Evolutionary conservation across 37 sponge, comb jelly and placozoan species (phyloP).

Genomic region (Aplysina aerophoba): DNA sequence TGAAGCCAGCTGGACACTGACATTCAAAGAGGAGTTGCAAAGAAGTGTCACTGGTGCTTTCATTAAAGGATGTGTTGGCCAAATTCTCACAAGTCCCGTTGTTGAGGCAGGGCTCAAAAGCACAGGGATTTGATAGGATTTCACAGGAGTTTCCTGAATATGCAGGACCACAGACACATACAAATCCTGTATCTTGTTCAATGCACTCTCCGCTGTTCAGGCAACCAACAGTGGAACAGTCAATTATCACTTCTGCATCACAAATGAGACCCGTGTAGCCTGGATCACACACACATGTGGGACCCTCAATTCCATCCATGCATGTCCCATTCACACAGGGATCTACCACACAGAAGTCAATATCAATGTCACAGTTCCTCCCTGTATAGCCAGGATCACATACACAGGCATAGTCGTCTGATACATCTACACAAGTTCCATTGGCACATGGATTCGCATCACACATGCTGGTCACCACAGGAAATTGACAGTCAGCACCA

Average conservation of each 20-base stretch:
- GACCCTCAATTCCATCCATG: not conserved
- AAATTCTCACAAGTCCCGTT: slow-evolving; percentile 9
- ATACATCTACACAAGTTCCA: slow-evolving; percentile 8
- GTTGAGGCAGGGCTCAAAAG: not conserved
- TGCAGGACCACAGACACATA: slow-evolving; percentile 31
- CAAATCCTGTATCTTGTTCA: not conserved
- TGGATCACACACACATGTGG: not conserved
- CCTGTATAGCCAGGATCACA: slow-evolving; percentile 63
- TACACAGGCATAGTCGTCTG: slow-evolving; percentile 22
- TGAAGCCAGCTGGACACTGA: slow-evolving; percentile 24
- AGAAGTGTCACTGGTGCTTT: not conserved
- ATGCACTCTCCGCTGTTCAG: slow-evolving; percentile 7
- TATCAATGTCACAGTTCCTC: slow-evolving; percentile 31
- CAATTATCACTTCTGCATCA: not conserved
- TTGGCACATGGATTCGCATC: slow-evolving; percentile 30
- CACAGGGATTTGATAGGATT: slow-evolving; percentile 20
- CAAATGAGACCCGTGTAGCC: not conserved
- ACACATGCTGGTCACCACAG: not conserved
- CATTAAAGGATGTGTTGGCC: not conserved
- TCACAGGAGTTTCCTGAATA: slow-evolving; percentile 62
- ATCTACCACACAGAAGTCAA: not conserved
- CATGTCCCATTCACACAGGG: slow-evolving; percentile 14
- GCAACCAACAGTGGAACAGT: not conserved
- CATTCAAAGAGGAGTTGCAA: not conserved
- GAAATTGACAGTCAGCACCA: slow-evolving; percentile 29